Conservation (phyloP, 2,797 vertebrate species). For the Sphaeramia orbicularis region DNA sequence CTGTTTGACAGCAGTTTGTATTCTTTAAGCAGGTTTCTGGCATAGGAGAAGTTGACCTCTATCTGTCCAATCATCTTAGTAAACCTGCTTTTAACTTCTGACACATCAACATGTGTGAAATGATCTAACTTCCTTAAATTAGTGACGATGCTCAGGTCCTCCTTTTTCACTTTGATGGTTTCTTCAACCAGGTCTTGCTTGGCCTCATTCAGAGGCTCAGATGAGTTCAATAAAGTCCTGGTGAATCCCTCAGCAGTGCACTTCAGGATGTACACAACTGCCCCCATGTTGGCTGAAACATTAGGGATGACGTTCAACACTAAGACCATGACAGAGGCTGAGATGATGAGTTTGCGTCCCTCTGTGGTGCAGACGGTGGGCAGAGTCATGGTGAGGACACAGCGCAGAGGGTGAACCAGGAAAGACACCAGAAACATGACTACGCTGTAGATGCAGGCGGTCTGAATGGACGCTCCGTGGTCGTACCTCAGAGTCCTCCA, state of each 20-base stretch:
- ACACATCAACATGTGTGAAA: constrained; percentile 79
- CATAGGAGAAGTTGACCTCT: constrained; percentile 81
- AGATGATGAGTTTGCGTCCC: constrained; percentile 89
- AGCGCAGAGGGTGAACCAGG: constrained; percentile 91
- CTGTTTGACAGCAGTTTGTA: constrained; percentile 78
- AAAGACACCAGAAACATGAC: constrained; percentile 81
- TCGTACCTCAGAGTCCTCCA: constrained; percentile 82
- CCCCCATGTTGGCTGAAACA: constrained; percentile 85
- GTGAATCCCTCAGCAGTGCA: constrained; percentile 90
- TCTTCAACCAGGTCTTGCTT: constrained; percentile 78
- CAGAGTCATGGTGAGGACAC: constrained; percentile 88
- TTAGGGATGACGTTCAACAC: constrained; percentile 88
- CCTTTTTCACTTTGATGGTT: constrained; percentile 39
- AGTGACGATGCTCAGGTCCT: constrained; percentile 55
- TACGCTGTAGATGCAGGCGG: constrained; percentile 75
- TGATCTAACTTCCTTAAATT: constrained; percentile 79
- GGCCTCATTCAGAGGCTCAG: constrained; percentile 74
- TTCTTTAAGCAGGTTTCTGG: constrained; percentile 76
- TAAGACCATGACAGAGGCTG: constrained; percentile 86
- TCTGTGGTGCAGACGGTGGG: constrained; percentile 90
- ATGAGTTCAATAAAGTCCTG: constrained; percentile 88
- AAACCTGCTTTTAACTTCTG: constrained; percentile 80
- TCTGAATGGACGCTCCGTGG: constrained; percentile 38
- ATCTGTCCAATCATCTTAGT: constrained; percentile 81
- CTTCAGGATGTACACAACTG: constrained; percentile 83